Conservation (phyloP, 1,140 invertebrate genomes). For the Campoletis sonorensis region DNA sequence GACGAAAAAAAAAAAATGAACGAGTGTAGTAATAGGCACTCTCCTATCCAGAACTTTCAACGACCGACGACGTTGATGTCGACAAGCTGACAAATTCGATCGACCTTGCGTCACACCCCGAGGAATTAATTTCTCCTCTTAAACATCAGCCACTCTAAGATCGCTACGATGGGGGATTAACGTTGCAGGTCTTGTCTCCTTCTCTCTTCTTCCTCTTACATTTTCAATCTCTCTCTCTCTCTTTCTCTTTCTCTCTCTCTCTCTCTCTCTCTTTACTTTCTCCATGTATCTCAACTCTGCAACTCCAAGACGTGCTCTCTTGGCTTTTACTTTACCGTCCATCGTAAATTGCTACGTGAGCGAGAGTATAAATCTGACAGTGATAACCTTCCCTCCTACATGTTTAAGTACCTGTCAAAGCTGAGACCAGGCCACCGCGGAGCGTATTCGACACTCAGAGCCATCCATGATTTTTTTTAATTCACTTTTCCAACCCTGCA, state of each 20-base stretch:
- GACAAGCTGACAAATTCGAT: conserved; percentile 42
- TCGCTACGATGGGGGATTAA: conserved; percentile 34
- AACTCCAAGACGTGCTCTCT: not conserved
- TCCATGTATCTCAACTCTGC: not conserved
- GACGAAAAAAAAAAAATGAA: conserved; percentile 14
- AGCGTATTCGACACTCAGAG: not conserved
- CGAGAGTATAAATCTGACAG: conserved; percentile 26
- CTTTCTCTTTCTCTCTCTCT: conserved; percentile 14
- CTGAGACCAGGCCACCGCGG: not conserved
- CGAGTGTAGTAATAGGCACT: not conserved
- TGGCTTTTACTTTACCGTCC: not conserved
- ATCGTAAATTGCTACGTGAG: conserved; percentile 34
- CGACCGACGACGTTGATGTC: conserved; percentile 14
- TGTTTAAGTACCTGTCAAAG: not conserved
- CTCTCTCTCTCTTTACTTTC: conserved; percentile 25
- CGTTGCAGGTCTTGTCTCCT: conserved; percentile 34
- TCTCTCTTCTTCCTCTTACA: not conserved
- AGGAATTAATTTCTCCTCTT: conserved; percentile 42
- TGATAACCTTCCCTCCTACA: conserved; percentile 22
- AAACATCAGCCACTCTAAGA: conserved; percentile 37
- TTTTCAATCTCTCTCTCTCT: too few relatives aligned
- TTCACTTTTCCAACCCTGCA: too few relatives aligned
- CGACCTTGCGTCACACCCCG: conserved; percentile 36
- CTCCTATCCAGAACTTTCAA: not conserved
- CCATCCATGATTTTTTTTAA: not conserved